Conservation (phyloP, 2,888 invertebrate genomes). For the Sarcophaga caerulescens region DNA sequence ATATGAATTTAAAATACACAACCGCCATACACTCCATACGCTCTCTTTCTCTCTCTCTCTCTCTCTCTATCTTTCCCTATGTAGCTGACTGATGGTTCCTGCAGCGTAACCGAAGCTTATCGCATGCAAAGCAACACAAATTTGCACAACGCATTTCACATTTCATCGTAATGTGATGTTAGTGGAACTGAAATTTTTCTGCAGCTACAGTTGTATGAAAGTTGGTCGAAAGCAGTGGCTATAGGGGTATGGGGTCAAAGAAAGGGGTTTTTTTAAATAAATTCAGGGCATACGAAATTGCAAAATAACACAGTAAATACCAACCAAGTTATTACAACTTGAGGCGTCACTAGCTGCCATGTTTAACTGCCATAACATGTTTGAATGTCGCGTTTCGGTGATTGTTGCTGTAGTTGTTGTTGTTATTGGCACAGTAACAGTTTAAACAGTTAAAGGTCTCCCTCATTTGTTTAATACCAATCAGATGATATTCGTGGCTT, state of each 20-base stretch:
- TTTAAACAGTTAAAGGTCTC: constrained; percentile 19
- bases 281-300: too few species aligned
- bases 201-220: not conserved
- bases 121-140: constrained; percentile 60
- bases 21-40: constrained; percentile 12
- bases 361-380: constrained; percentile 69
- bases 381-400: constrained; percentile 33
- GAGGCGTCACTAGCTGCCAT: constrained; percentile 71
- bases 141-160: constrained; percentile 47
- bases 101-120: constrained; percentile 61
- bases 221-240: too few species aligned
- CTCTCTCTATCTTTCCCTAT: not conserved
- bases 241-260: not conserved
- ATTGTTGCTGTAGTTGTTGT: constrained; percentile 1
- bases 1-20: constrained; percentile 51
- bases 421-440: constrained; percentile 1
- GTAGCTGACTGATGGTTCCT: not conserved
- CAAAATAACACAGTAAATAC: constrained; percentile 15
- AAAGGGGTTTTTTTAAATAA: constrained; percentile 4
- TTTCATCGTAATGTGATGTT: constrained; percentile 21
- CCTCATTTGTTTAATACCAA: constrained; percentile 8
- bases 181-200: constrained; percentile 33
- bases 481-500: not conserved
- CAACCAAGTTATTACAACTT: constrained; percentile 66
- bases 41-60: too few species aligned